Evolutionary conservation across 2,113 vertebrate genomes (phyloP), one percentile per base, ranked within the genome.

Genomic region (Silurus meridionalis): DNA sequence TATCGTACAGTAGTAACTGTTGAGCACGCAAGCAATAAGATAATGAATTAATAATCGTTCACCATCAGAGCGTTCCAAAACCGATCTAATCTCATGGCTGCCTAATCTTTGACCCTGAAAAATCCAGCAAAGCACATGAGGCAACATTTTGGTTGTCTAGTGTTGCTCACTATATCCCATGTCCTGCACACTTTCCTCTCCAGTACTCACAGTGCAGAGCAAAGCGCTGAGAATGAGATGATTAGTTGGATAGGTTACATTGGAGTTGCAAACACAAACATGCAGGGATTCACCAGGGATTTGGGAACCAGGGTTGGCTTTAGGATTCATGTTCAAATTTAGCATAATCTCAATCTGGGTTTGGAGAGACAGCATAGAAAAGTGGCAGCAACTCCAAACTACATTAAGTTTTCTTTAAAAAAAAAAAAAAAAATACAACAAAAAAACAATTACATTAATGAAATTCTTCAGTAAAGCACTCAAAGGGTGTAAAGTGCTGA

Each of bases 21-120:
- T 8, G 25, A 0, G 8, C 25, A 57, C 8, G 48, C 15, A 75
- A 50, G 17, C 19, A 58, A 25, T 19, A 8, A 21, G 4, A 10
- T 37, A 85, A 46, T 37, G 9, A 37, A 37, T 37, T 37, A 37
- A 52, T 85, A 67, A 64, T 46, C 53, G 8, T 53, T 17, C 48
- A 55, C 14, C 46, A 13, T 72, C n/a, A 58, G 0, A 60, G 14
- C 37, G 23, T 37, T 14, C 6, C 14, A n/a, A 48, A 85, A 37
- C 61, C 55, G 28, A 84, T 83, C 61, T 83, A 82, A 66, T 64
- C 64, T 86, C 53, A 83, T 57, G 72, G 19, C 15, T 15, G 10
- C 52, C 53, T 17, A 75, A 84, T 80, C 77, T 89, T 81, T 84
- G 66, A 80, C 58, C 81, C 50, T 53, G 46, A 17, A 14, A 37